phyloP scores from a whole-genome alignment of 1,140 invertebrate species.

The Calycopis cecrops region DNA sequence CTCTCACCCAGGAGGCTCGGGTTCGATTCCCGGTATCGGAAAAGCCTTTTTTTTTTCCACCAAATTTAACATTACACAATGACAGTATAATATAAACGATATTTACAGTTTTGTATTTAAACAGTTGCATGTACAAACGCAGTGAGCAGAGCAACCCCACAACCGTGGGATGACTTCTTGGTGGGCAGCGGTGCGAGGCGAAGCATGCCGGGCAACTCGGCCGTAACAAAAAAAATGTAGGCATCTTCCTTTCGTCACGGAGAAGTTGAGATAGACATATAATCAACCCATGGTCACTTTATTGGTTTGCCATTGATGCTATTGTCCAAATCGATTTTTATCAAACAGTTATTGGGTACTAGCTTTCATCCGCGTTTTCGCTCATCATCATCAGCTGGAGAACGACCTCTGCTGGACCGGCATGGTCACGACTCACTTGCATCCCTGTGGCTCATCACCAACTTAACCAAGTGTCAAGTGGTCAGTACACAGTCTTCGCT shows the following conservation, averaged over 20 bases:
- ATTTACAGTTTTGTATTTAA: background rate
- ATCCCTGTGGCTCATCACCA: no score
- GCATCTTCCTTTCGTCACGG: conserved; percentile 4
- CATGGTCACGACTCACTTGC: no score
- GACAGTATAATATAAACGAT: background rate
- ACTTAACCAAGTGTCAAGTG: no score
- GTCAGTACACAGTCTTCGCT: no score
- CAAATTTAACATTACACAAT: background rate
- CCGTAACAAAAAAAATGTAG: conserved; percentile 9
- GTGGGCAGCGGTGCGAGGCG: conserved; percentile 1
- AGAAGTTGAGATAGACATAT: background rate
- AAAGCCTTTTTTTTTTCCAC: conserved; percentile 6
- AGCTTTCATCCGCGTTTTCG: no score
- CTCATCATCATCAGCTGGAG: no score
- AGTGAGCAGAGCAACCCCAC: conserved; percentile 6
- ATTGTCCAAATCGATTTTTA: no score
- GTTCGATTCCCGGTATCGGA: conserved; percentile 55
- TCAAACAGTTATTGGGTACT: no score
- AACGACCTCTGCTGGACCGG: no score
- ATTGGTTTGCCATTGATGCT: no score
- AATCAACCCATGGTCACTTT: background rate
- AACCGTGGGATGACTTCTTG: conserved; percentile 9
- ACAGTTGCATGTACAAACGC: conserved; percentile 4
- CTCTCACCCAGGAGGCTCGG: conserved; percentile 48
- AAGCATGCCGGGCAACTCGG: conserved; percentile 6